Evolutionary conservation across 1,140 invertebrate genomes (phyloP).

Genomic region (Formica selysi): DNA sequence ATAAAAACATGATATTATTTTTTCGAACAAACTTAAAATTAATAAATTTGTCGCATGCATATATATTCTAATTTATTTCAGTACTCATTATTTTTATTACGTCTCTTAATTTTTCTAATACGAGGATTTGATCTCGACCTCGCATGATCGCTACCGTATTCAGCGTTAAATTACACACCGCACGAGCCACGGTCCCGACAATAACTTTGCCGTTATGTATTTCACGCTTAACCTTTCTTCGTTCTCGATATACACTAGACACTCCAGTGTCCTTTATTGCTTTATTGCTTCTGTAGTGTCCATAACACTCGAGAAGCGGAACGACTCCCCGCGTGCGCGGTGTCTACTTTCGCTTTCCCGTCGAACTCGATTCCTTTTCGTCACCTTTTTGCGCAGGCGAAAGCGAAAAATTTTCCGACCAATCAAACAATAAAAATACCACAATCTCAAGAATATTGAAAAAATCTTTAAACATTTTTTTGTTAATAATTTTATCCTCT

Average conservation of each 20-base stretch:
- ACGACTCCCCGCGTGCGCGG: constrained; percentile 25
- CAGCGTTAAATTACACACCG: constrained; percentile 9
- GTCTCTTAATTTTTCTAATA: constrained; percentile 25
- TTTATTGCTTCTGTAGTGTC: constrained; percentile 58
- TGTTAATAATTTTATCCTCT: not conserved
- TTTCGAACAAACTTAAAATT: not conserved
- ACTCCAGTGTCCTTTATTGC: constrained; percentile 58
- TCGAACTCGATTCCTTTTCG: constrained; percentile 51
- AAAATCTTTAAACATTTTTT: not conserved
- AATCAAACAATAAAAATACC: not conserved
- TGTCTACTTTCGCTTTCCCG: constrained; percentile 61
- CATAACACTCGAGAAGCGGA: constrained; percentile 50
- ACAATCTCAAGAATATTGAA: not conserved
- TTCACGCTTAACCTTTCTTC: constrained; percentile 40
- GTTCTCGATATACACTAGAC: constrained; percentile 15
- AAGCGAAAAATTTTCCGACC: constrained; percentile 21
- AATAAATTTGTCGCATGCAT: not conserved
- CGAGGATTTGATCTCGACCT: not conserved
- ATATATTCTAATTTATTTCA: not conserved
- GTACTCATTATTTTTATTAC: not conserved
- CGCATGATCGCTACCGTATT: constrained; percentile 1
- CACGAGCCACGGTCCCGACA: constrained; percentile 22
- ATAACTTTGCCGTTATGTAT: constrained; percentile 41
- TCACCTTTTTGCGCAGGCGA: constrained; percentile 23
- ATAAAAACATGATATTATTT: not conserved